phyloP scores from a whole-genome alignment of 2,797 vertebrate species.

The Anguilla anguilla region DNA sequence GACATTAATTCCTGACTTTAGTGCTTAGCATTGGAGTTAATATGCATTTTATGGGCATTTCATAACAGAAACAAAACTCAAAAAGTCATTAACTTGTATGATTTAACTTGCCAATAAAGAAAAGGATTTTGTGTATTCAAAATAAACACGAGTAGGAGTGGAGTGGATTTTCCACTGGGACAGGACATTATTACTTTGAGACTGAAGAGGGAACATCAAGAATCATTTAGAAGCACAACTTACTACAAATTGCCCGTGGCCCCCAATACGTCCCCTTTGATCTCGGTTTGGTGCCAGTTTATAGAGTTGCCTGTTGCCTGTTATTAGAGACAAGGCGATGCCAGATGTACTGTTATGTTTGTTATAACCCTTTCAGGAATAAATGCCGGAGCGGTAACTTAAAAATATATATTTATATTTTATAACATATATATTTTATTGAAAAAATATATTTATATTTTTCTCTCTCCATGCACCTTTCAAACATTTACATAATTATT shows the following conservation, averaged over 20 bases:
- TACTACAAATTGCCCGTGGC: conserved; percentile 59
- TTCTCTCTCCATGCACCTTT: conserved; percentile 21
- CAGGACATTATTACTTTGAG: not conserved
- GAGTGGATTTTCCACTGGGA: not conserved
- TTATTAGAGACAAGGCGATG: conserved; percentile 67
- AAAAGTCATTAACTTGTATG: not conserved
- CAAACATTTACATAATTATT: too few species aligned
- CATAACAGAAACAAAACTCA: not conserved
- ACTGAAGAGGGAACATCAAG: conserved; percentile 32
- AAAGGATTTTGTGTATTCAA: not conserved
- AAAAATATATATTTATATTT: not conserved
- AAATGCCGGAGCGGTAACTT: conserved; percentile 57
- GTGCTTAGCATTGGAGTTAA: not conserved
- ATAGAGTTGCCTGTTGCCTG: conserved; percentile 69
- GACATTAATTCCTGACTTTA: too few species aligned
- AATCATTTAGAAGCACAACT: conserved; percentile 39
- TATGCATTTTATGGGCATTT: not conserved
- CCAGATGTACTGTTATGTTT: conserved; percentile 71
- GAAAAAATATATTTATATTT: not conserved
- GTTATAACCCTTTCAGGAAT: conserved; percentile 54
- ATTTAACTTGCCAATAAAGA: conserved; percentile 2
- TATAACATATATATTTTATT: too few species aligned
- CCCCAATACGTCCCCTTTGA: conserved; percentile 74
- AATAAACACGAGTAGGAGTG: not conserved
- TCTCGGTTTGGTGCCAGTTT: conserved; percentile 74